phyloP scores from a whole-genome alignment of 2,113 vertebrate genomes.

The Lophura nycthemera region DNA sequence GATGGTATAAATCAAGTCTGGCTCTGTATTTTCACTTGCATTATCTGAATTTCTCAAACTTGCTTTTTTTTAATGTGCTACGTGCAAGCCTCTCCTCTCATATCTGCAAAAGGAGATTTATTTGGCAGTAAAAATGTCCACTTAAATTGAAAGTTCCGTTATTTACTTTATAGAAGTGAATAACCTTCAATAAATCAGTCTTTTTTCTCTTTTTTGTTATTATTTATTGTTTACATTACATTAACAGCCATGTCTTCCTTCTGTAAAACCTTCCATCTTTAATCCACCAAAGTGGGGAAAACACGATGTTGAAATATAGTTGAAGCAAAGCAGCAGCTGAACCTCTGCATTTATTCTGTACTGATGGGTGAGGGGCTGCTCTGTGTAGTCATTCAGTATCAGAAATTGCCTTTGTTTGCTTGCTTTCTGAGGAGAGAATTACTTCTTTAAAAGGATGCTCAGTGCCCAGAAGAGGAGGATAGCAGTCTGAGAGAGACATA shows the following conservation, averaged over 20 bases:
- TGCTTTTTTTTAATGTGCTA: neutral
- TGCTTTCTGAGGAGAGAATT: neutral
- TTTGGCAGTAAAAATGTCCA: constrained; percentile 57
- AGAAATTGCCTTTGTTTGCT: neutral
- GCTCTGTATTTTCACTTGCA: neutral
- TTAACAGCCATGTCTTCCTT: constrained; percentile 17
- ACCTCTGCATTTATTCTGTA: neutral
- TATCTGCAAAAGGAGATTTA: constrained; percentile 61
- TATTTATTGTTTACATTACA: constrained; percentile 64
- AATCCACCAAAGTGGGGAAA: neutral
- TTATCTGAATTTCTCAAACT: constrained; percentile 6
- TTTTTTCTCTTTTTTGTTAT: constrained; percentile 27
- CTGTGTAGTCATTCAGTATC: neutral
- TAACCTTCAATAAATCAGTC: constrained; percentile 49
- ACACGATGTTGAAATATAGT: neutral
- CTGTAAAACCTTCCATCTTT: constrained; percentile 29
- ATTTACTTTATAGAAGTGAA: constrained; percentile 21
- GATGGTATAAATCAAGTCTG: neutral
- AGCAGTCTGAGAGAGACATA: neutral
- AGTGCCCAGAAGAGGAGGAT: neutral
- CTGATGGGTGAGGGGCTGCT: neutral
- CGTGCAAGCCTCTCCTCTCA: neutral
- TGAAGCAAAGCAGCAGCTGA: neutral
- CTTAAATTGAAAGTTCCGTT: constrained; percentile 35
- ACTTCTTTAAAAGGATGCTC: neutral